phyloP scores from a whole-genome alignment of 2,113 vertebrate genomes.

The Rhea pennata region DNA sequence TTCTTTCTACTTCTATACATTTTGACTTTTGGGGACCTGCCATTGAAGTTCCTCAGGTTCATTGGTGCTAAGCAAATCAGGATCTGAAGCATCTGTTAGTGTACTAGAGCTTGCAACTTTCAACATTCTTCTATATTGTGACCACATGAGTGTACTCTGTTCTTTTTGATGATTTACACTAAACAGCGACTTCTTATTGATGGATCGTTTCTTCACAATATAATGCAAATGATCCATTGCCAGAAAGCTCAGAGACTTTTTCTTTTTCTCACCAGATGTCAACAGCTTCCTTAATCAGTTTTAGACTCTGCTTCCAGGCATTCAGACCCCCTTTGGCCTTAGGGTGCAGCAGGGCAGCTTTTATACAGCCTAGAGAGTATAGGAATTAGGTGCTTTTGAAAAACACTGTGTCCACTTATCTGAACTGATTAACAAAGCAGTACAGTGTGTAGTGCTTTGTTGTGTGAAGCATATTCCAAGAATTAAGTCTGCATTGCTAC shows the following conservation, averaged over 20 bases:
- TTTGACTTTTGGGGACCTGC: background rate
- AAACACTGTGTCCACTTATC: background rate
- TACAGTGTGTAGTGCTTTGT: background rate
- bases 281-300: background rate
- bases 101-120: background rate
- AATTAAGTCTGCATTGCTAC: background rate
- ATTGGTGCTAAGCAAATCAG: background rate
- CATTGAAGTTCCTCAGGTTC: background rate
- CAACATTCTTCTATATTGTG: background rate
- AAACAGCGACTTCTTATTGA: background rate
- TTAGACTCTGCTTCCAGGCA: background rate
- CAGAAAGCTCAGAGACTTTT: background rate
- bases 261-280: background rate
- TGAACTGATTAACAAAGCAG: background rate
- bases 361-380: background rate
- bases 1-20: background rate
- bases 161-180: background rate
- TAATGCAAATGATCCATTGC: background rate
- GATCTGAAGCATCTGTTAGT: background rate
- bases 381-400: background rate
- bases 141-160: accelerated
- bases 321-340: background rate
- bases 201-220: background rate
- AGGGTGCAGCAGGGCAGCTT: background rate
- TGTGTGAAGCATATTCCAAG: background rate